A percentile compares a stretch with the other conserved stretches of the same genome.
Conservation (phyloP, 2,797 vertebrate genomes). For the Poeciliopsis turneri region DNA sequence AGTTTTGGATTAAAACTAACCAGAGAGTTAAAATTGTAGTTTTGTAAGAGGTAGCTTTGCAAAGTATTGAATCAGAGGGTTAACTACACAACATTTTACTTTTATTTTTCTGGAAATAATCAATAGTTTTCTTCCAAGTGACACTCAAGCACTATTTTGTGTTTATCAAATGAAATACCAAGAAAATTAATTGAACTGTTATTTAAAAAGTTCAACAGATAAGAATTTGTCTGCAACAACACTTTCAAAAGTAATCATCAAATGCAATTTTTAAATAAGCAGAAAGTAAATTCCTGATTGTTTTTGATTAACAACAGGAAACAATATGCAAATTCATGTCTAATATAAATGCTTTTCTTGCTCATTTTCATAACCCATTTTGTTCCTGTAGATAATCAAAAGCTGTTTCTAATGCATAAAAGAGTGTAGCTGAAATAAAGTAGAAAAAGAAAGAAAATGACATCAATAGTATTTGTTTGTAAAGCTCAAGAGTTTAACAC, state of each 20-base stretch:
- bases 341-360: not conserved
- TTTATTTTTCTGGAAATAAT: not conserved
- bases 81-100: not conserved
- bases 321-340: not conserved
- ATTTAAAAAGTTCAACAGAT: not conserved
- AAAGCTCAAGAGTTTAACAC: not conserved
- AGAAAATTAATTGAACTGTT: not conserved
- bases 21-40: not conserved
- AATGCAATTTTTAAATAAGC: not conserved
- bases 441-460: not conserved
- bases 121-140: not conserved
- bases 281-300: not conserved
- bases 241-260: not conserved
- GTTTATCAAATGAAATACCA: not conserved
- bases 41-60: not conserved
- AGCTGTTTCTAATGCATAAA: not conserved
- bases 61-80: not conserved
- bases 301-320: not conserved
- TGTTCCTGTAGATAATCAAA: not conserved
- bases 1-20: no score
- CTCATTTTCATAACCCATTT: not conserved
- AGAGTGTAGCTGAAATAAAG: not conserved
- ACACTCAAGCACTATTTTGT: not conserved
- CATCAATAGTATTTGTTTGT: not conserved
- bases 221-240: not conserved